Evolutionary conservation across 2,797 vertebrate genomes (phyloP).

Genomic region (Neolamprologus multifasciatus): DNA sequence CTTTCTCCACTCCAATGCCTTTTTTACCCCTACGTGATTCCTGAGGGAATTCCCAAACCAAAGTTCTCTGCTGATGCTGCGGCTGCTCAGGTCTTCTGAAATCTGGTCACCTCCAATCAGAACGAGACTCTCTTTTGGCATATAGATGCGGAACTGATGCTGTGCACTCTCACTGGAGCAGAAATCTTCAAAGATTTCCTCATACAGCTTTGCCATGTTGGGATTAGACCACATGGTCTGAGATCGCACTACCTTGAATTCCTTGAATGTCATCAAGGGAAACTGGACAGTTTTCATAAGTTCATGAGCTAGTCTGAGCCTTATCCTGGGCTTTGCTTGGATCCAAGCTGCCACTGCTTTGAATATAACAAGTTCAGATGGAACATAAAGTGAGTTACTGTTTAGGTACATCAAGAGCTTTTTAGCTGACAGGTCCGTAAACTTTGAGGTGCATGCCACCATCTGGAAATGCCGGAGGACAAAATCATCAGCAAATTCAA

Average conservation of each 20-base stretch:
- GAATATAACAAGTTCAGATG: constrained; percentile 83
- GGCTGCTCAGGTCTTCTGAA: constrained; percentile 63
- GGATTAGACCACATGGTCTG: constrained; percentile 55
- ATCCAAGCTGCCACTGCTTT: constrained; percentile 82
- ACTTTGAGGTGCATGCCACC: constrained; percentile 74
- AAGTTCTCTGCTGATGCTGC: constrained; percentile 75
- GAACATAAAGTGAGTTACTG: constrained; percentile 73
- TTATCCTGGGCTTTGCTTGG: constrained; percentile 63
- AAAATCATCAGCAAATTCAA: constrained; percentile 73
- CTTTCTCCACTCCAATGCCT: constrained; percentile 79
- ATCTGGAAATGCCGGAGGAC: constrained; percentile 79
- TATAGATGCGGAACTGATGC: constrained; percentile 67
- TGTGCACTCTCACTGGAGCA: constrained; percentile 34
- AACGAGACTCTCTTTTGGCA: constrained; percentile 79
- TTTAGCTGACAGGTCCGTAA: constrained; percentile 75
- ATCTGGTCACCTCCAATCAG: constrained; percentile 83
- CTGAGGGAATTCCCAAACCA: constrained; percentile 86
- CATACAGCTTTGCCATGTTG: constrained; percentile 59
- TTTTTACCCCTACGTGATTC: constrained; percentile 75
- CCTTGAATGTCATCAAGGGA: constrained; percentile 84
- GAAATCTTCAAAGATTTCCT: constrained; percentile 57
- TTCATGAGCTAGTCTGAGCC: constrained; percentile 63
- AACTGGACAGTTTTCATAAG: constrained; percentile 83
- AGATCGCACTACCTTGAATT: constrained; percentile 81
- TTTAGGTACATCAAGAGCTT: constrained; percentile 78